These are phyloP conservation scores for Gibbula magus DNA, from an alignment of 2,888 invertebrate genomes.

Conservation along the genomic window DNA sequence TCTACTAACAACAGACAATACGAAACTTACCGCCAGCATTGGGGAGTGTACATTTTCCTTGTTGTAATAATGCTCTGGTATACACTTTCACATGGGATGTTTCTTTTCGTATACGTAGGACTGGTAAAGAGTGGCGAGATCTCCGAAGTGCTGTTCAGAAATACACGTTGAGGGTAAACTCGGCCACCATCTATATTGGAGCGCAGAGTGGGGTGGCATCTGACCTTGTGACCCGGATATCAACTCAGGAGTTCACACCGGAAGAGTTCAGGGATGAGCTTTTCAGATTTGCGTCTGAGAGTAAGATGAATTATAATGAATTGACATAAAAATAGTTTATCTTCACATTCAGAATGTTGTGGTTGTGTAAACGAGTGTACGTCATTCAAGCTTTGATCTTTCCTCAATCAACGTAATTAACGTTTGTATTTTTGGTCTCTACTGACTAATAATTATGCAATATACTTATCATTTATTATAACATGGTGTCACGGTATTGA, in stretches of 20 bases:
- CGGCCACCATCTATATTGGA: slow-evolving; percentile 32
- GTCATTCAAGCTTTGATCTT: too few relatives aligned
- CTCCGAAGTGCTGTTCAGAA: slow-evolving; percentile 35
- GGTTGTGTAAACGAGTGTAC: too few relatives aligned
- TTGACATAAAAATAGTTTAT: neutral
- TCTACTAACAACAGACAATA: too few relatives aligned
- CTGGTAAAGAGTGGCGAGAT: slow-evolving; percentile 33
- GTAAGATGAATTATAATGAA: slow-evolving; percentile 2
- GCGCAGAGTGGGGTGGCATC: slow-evolving; percentile 37
- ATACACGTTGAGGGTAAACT: slow-evolving; percentile 30
- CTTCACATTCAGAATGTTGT: too few relatives aligned
- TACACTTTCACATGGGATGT: neutral
- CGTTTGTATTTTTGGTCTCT: too few relatives aligned
- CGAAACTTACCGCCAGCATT: too few relatives aligned
- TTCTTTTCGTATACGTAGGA: neutral
- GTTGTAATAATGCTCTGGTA: too few relatives aligned
- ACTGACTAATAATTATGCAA: too few relatives aligned
- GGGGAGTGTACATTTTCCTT: too few relatives aligned
- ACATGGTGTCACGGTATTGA: too few relatives aligned
- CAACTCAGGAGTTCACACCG: neutral
- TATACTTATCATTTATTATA: too few relatives aligned
- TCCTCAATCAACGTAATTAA: too few relatives aligned
- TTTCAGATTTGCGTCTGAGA: slow-evolving; percentile 38
- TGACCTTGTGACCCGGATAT: slow-evolving; percentile 31
- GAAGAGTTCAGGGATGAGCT: slow-evolving; percentile 30